phyloP scores from a whole-genome alignment of 2,888 invertebrate species.

The Polydrusus tereticollis region DNA sequence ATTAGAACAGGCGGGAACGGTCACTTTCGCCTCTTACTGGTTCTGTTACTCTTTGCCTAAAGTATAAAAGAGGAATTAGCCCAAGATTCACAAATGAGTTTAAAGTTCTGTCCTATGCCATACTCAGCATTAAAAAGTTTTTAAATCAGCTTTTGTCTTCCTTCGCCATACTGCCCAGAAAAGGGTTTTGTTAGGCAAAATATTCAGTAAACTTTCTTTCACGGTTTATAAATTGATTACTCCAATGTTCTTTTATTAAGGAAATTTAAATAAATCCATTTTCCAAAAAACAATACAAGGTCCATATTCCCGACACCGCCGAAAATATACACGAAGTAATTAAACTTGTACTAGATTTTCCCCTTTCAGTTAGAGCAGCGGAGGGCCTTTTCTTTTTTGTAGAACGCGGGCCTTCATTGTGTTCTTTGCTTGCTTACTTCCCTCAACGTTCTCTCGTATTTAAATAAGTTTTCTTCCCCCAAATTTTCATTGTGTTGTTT shows the following conservation, averaged over 20 bases:
- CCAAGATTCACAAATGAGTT: too few species aligned
- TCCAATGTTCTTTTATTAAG: not conserved
- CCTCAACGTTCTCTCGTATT: conserved; percentile 35
- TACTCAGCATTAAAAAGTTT: too few species aligned
- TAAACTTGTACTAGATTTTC: conserved; percentile 47
- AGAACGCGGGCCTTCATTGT: conserved; percentile 24
- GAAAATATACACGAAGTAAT: conserved; percentile 43
- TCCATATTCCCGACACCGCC: conserved; percentile 1
- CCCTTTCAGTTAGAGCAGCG: conserved; percentile 13
- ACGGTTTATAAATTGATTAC: too few species aligned
- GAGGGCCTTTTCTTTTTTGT: conserved; percentile 31
- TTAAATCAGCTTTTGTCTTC: too few species aligned
- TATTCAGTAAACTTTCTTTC: too few species aligned
- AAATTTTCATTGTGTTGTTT: conserved; percentile 47
- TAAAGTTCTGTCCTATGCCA: too few species aligned
- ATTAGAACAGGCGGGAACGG: too few species aligned
- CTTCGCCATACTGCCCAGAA: not conserved
- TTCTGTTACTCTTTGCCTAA: too few species aligned
- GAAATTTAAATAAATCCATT: conserved; percentile 14
- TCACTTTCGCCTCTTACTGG: too few species aligned
- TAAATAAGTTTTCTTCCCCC: conserved; percentile 48
- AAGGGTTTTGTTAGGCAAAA: too few species aligned
- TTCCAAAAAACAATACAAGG: conserved; percentile 29
- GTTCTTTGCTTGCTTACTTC: conserved; percentile 31
- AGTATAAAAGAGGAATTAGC: too few species aligned